Evolutionary conservation across 2,888 invertebrate species (phyloP).

Genomic region (Troglohyphantes excavatus): DNA sequence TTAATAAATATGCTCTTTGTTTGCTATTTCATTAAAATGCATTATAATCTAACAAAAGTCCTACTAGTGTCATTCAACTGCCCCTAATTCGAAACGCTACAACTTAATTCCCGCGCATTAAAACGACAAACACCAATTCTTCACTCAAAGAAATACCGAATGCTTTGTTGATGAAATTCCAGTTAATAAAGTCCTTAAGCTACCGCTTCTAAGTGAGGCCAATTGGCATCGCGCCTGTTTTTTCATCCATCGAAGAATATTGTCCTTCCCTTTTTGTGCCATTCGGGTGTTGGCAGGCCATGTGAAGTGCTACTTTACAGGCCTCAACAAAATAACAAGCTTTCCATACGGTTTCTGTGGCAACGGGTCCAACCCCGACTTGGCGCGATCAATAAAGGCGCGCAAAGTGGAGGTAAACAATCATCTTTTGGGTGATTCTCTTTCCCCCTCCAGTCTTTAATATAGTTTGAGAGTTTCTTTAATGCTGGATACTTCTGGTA

Average conservation of each 20-base stretch:
- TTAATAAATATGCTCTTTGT: no score
- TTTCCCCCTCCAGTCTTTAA: not conserved
- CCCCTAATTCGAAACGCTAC: no score
- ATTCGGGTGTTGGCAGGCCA: conserved; percentile 38
- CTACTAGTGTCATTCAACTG: no score
- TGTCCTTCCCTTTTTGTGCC: not conserved
- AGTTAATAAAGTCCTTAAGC: conserved; percentile 47
- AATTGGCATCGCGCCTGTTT: conserved; percentile 61
- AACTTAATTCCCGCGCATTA: no score
- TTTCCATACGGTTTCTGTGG: conserved; percentile 52
- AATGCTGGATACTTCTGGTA: no score
- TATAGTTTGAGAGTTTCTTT: no score
- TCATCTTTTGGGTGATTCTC: conserved; percentile 17
- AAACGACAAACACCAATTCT: not conserved
- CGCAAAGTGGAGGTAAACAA: conserved; percentile 56
- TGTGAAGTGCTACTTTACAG: conserved; percentile 37
- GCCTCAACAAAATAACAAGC: conserved; percentile 61
- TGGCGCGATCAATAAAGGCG: conserved; percentile 63
- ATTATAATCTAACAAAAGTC: no score
- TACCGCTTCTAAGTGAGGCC: conserved; percentile 29
- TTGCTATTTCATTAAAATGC: no score
- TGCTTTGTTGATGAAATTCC: conserved; percentile 18
- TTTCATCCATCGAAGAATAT: conserved; percentile 7
- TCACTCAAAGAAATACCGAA: not conserved
- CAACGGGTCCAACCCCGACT: conserved; percentile 58